Percentiles rank a stretch among this genome's conserved stretches.
Conservation (phyloP, 2,113 vertebrate species). For the Sarotherodon lohbergeri region DNA sequence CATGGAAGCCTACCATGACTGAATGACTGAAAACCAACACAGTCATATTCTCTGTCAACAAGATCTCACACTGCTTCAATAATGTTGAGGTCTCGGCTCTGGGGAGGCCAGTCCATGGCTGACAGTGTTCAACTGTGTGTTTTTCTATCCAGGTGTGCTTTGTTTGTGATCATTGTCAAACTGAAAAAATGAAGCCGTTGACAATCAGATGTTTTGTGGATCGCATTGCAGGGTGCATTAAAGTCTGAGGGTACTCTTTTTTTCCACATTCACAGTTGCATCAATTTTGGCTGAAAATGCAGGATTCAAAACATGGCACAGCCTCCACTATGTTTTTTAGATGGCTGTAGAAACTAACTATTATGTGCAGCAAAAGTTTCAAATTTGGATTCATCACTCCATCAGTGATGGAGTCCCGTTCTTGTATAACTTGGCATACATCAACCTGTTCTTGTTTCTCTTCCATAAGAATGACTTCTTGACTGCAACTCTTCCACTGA, state of each 20-base stretch:
- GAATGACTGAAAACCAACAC: not conserved
- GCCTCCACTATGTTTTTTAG: not conserved
- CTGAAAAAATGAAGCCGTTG: fast-evolving
- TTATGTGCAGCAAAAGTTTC: not conserved
- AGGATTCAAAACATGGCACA: not conserved
- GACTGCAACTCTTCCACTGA: not conserved
- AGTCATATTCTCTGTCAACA: not conserved
- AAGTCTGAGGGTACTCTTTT: not conserved
- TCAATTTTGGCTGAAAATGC: not conserved
- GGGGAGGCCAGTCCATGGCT: not conserved
- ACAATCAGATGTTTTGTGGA: not conserved
- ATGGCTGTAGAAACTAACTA: not conserved
- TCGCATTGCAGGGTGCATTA: not conserved
- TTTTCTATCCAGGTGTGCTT: not conserved
- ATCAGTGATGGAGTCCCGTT: not conserved
- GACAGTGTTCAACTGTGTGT: not conserved
- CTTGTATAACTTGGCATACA: not conserved
- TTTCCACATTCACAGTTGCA: not conserved
- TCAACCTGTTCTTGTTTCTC: not conserved
- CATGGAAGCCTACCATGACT: not conserved
- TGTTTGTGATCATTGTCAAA: not conserved
- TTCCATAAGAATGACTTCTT: not conserved
- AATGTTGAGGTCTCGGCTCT: not conserved
- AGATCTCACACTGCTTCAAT: not conserved
- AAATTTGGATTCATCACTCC: not conserved